Evolutionary conservation across 2,888 invertebrate genomes (phyloP).

Genomic region (Achlya flavicornis): DNA sequence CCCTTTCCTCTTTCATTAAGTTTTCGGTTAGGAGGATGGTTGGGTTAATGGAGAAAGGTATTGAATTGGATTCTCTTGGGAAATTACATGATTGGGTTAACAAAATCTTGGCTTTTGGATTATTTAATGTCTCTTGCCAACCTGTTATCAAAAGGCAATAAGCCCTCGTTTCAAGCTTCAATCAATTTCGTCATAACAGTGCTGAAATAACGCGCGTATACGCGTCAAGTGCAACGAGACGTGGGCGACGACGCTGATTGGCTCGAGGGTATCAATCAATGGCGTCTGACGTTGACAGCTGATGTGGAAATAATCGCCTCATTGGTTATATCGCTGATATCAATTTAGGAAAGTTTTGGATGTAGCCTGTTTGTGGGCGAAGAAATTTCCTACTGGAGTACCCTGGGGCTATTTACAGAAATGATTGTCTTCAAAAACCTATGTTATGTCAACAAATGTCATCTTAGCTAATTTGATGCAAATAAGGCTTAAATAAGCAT

Average conservation of each 20-base stretch:
- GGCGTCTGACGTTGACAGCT: conserved; percentile 1
- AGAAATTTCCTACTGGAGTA: not conserved
- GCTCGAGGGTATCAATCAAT: not conserved
- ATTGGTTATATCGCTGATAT: not conserved
- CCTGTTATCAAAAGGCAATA: not conserved
- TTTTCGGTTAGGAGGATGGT: not conserved
- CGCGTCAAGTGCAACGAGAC: conserved; percentile 3
- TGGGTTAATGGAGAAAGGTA: not conserved
- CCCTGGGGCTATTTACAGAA: no score
- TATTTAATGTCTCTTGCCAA: no score
- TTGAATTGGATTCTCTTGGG: not conserved
- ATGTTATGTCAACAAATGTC: no score
- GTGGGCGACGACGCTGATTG: conserved; percentile 8
- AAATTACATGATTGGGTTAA: not conserved
- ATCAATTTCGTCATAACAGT: not conserved
- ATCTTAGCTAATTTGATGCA: no score
- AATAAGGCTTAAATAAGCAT: no score
- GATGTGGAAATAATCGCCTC: conserved; percentile 1
- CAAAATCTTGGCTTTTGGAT: not conserved
- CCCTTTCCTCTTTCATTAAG: not conserved
- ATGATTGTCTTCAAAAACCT: no score
- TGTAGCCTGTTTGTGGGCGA: not conserved
- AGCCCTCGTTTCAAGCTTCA: not conserved
- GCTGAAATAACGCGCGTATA: not conserved
- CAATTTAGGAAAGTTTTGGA: not conserved